phyloP scores from a whole-genome alignment of 2,888 invertebrate species.

The Cantharis rustica region DNA sequence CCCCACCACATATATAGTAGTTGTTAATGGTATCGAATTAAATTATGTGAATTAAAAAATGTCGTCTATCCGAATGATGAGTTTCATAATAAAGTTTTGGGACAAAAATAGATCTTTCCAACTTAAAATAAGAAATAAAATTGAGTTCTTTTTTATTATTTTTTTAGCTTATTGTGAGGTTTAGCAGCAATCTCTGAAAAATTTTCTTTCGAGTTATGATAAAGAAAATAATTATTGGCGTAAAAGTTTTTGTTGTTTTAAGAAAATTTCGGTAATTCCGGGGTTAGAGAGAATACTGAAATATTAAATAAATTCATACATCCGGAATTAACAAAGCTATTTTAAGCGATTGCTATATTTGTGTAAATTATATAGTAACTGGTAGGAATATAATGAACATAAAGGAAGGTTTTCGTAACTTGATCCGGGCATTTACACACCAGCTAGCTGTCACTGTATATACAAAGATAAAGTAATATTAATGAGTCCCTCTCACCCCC shows the following conservation, averaged over 20 bases:
- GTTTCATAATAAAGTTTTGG: neutral
- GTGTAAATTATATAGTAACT: slow-evolving; percentile 19
- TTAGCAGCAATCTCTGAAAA: no score
- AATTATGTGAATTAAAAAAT: neutral
- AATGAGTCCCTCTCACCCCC: slow-evolving; percentile 36
- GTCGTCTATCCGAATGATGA: neutral
- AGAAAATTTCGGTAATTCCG: neutral
- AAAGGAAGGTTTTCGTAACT: slow-evolving; percentile 26
- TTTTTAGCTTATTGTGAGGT: neutral
- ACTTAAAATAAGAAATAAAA: neutral
- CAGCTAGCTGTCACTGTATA: slow-evolving; percentile 38
- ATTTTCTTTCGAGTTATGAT: neutral
- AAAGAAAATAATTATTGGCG: neutral
- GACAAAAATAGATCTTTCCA: neutral
- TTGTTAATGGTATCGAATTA: no score
- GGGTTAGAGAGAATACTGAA: neutral
- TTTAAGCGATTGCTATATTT: slow-evolving; percentile 18
- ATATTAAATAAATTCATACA: neutral
- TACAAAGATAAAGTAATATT: slow-evolving; percentile 42
- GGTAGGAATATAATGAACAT: slow-evolving; percentile 13
- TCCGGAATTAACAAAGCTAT: slow-evolving; percentile 6
- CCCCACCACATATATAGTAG: no score
- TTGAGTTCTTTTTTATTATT: neutral
- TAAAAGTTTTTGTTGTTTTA: neutral
- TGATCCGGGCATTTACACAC: slow-evolving; percentile 30